A percentile compares a stretch with the other conserved stretches of the same genome.
Evolutionary conservation across 2,797 vertebrate genomes (phyloP).

Genomic region (Malurus splendens): DNA sequence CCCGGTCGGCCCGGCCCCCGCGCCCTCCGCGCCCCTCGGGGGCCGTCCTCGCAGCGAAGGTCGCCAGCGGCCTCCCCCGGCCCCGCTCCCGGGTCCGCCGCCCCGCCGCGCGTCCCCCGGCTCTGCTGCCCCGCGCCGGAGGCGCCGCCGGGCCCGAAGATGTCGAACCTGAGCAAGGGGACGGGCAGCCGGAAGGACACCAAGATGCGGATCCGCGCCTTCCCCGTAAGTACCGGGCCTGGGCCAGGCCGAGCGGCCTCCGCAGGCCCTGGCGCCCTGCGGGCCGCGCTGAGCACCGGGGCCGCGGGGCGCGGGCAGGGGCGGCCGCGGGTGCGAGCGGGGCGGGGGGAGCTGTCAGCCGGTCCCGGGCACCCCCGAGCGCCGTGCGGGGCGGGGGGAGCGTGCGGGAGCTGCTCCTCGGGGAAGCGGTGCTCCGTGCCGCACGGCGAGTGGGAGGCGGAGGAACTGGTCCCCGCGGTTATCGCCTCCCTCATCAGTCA

Average conservation of each 20-base stretch:
- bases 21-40: not conserved
- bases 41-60: not conserved
- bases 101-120: slow-evolving; percentile 31
- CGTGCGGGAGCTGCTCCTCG: not conserved
- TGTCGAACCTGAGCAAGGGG: slow-evolving; percentile 97
- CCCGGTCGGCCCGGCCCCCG: not conserved
- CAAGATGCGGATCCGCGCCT: slow-evolving; percentile 98
- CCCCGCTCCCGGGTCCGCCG: not conserved
- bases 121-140: slow-evolving; percentile 40
- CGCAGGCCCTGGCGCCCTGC: not conserved
- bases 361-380: not conserved
- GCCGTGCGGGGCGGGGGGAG: not conserved
- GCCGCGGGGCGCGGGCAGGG: not conserved
- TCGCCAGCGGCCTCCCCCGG: slow-evolving; percentile 11
- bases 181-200: slow-evolving; percentile 95
- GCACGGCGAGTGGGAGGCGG: not conserved
- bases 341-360: not conserved
- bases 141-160: slow-evolving; percentile 70
- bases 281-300: not conserved
- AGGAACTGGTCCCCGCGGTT: not conserved
- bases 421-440: not conserved
- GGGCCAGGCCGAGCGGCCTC: slow-evolving; percentile 14
- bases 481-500: not conserved
- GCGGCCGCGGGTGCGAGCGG: not conserved
- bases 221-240: slow-evolving; percentile 85